Base-by-base conservation (phyloP, 2,113 vertebrate genomes). In the Semicossyphus pulcher region DNA sequence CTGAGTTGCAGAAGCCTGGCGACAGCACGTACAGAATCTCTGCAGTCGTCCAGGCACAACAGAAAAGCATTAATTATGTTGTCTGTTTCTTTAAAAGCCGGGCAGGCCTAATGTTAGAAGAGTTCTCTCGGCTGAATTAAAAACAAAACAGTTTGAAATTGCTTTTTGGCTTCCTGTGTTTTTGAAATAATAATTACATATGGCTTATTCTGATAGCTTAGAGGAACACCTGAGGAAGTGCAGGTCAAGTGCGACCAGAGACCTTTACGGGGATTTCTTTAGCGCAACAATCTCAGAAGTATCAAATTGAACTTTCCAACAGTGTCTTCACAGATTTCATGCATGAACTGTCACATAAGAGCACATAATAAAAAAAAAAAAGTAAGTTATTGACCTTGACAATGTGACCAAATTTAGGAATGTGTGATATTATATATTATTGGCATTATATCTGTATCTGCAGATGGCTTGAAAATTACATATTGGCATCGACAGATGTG, bases 41-140 rank as follows among this genome's bases (percentile, higher is more conserved):
- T 51, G 76, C 64, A 77, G 59, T 1, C 15, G 75, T 63, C 67
- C 26, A 65, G 47, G 23, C 47, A 59, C 34, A 60, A 56, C 37
- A 65, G 66, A 60, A 37, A 66, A 65, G 26, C 80, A 81, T 85
- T 68, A 47, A 86, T 80, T 66, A 80, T 76, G 63, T 72, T 79
- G 63, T 76, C 70, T 64, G 25, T 52, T 57, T 74, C 60, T 79
- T 80, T 83, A 72, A 77, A 78, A 83, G 62, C 73, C 63, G 14
- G 26, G 6, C 23, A 69, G 62, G 49, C 11, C 67, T 78, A 78
- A 67, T 80, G 77, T 84, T 80, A 70, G 65, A 65, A 62, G 64
- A 56, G 63, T 84, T 72, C 66, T 59, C 69, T 85, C 51, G 58
- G 70, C 47, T 57, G 29, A 76, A 60, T 48, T 39, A 7, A 31